Base-by-base conservation (phyloP, 1,140 invertebrate species). In the Nixonia krombeini region DNA sequence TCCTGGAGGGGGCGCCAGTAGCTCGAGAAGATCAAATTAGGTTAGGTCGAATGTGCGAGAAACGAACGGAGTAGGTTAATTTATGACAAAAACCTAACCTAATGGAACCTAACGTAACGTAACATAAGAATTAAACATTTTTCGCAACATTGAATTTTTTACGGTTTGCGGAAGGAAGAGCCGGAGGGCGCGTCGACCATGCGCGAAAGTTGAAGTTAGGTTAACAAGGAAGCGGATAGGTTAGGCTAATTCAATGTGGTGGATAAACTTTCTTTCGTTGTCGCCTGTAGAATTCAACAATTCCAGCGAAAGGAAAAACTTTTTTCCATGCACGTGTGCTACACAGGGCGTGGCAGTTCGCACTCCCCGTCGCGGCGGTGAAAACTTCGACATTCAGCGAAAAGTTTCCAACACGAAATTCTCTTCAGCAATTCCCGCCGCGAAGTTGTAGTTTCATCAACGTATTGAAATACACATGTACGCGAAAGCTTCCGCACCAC, bases 341-440 rank as follows among this genome's bases (percentile, higher is more conserved):
- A 25, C 53, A 51, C 38, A 62, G 69, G 69, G 69, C 63, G 69
- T 71, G 63, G 69, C 53, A 63, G 47, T 66, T 71, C 50, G 37
- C 57, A 42, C 42, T 35, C 58, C 35, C 46, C 55, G 41, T 45
- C 53, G 41, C 53, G 44, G n/a, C 26, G 29, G 40, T 8, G 47
- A 53, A 50, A 65, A 70, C 52, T 65, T 65, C 41, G 10, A 28
- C 51, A 37, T 50, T 50, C 40, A 28, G 17, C 38, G 35, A 42
- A 63, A 69, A 55, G 46, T 63, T 50, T 8, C 9, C 13, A n/a
- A 16, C 18, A 17, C 33, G 17, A 58, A 66, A 52, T 53, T 56
- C 15, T 16, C 35, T 37, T 37, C 35, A 16, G 15, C 35, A 16
- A 37, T 37, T 37, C 15, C 1, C 15, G 12, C 9, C 12, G 12